Conservation (phyloP, 1,140 invertebrate genomes). For the Ooceraea biroi region DNA sequence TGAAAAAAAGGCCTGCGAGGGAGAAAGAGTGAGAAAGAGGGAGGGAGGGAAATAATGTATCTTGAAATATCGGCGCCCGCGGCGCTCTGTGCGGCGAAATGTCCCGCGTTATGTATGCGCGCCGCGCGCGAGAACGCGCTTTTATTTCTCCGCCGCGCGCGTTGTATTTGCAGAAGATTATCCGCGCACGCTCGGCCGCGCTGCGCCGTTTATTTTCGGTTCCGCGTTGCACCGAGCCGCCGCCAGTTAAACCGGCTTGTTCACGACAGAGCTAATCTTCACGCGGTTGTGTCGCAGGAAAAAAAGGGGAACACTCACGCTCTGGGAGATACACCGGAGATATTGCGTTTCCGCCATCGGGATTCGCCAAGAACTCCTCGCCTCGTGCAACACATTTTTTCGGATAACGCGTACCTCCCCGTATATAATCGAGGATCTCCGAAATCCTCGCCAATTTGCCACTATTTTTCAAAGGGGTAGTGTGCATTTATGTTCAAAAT, state of each 20-base stretch:
- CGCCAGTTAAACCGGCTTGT: constrained; percentile 41
- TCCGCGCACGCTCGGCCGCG: constrained; percentile 23
- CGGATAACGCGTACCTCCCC: no score
- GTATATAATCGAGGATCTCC: no score
- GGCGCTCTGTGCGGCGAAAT: constrained; percentile 34
- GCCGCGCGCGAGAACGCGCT: constrained; percentile 12
- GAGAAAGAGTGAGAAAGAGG: constrained; percentile 3
- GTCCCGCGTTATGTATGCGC: constrained; percentile 53
- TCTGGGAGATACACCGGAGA: neutral
- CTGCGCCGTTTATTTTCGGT: constrained; percentile 54
- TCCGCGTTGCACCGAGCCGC: constrained; percentile 26
- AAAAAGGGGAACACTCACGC: neutral
- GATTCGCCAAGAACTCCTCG: neutral
- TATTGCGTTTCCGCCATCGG: constrained; percentile 3
- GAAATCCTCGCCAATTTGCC: no score
- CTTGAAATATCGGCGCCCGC: constrained; percentile 59
- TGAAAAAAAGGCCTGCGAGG: neutral
- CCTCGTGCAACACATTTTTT: no score
- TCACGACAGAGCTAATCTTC: constrained; percentile 44
- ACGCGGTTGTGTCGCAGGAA: neutral
- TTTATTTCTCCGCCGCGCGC: constrained; percentile 43
- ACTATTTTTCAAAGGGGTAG: no score
- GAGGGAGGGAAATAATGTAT: constrained; percentile 47
- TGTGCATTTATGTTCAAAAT: no score
- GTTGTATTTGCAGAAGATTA: constrained; percentile 59